Evolutionary conservation across 92 coral and sea anemone genomes (phyloP), one percentile per base, ranked within the genome.

Genomic region (Isaurus tuberculatus): DNA sequence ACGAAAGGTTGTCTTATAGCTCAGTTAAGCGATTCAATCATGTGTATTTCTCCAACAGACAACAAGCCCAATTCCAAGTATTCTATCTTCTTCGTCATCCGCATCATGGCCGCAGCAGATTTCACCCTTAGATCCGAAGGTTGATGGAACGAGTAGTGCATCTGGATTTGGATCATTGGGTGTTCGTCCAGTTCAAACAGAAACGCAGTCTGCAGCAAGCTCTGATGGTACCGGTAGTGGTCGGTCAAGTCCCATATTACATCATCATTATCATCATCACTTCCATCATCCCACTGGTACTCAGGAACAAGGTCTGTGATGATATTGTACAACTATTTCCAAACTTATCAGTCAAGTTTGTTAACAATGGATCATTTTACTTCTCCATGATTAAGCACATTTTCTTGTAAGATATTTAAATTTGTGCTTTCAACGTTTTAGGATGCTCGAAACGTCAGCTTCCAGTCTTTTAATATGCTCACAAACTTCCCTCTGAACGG

Each of bases 201-300:
- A 40, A 40, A 37, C 25, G 26, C 48, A 16, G 17, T 80, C 29
- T 20, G 73, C 79, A 29, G 73, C 70, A 30, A 66, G 65, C 55
- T 66, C 72, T 3, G 85, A 79, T 10, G 72, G 67, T 13, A 46
- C 67, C 55, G 70, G 86, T 33, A 92, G 94, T 88, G 95, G 94
- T 31, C 89, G 92, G 44, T 80, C 92, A 25, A 83, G 98, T 23
- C 98, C 98, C 8, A 85, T 95, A 10, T 75, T 77, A 11, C 82
- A 89, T 23, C 99, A 91, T 82, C 99, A 96, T 84, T 95, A 96
- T 70, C 97, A 96, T 73, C 99, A 96, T 88, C 99, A 96, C 81
- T 96, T 85, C 72, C 99, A 96, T 70, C 99, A 96, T 73, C 88
- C 94, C 25, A 25, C 78, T 40, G 72, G 81, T 72, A 73, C 23